Conservation (phyloP, 2,888 invertebrate genomes). For the Idaea aversata region DNA sequence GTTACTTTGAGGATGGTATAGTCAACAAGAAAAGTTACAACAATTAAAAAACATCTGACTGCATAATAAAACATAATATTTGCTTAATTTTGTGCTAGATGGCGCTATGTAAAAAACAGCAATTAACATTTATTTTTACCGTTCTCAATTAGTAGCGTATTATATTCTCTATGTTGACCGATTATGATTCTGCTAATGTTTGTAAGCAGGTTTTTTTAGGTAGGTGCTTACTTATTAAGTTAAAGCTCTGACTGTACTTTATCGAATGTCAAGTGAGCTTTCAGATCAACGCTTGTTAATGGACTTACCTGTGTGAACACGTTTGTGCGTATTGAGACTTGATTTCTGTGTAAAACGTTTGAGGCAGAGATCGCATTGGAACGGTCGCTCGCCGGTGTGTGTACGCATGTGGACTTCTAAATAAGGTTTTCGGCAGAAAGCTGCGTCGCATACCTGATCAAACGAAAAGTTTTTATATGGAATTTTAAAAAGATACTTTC, state of each 20-base stretch:
- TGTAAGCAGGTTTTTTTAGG: background rate
- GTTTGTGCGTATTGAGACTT: slow-evolving; percentile 89
- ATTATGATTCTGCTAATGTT: background rate
- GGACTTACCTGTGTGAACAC: slow-evolving; percentile 84
- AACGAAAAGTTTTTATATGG: slow-evolving; percentile 14
- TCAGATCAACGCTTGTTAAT: slow-evolving; percentile 7
- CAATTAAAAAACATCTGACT: background rate
- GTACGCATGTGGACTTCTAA: slow-evolving; percentile 90
- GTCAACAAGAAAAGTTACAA: background rate
- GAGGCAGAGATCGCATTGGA: slow-evolving; percentile 86
- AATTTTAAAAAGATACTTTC: background rate
- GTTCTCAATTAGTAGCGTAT: too few species aligned
- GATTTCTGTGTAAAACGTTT: slow-evolving; percentile 90
- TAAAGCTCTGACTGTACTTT: background rate
- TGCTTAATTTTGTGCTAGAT: background rate
- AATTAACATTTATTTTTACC: background rate
- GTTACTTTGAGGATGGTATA: background rate
- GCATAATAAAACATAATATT: too few species aligned
- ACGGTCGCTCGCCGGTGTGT: slow-evolving; percentile 88
- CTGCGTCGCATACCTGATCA: slow-evolving; percentile 84
- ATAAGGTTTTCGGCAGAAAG: slow-evolving; percentile 90
- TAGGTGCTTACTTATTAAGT: background rate
- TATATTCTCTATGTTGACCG: background rate
- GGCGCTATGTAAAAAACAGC: background rate
- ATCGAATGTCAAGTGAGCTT: background rate